phyloP scores from a whole-genome alignment of 2,113 vertebrate genomes.

The Tenrec ecaudatus region DNA sequence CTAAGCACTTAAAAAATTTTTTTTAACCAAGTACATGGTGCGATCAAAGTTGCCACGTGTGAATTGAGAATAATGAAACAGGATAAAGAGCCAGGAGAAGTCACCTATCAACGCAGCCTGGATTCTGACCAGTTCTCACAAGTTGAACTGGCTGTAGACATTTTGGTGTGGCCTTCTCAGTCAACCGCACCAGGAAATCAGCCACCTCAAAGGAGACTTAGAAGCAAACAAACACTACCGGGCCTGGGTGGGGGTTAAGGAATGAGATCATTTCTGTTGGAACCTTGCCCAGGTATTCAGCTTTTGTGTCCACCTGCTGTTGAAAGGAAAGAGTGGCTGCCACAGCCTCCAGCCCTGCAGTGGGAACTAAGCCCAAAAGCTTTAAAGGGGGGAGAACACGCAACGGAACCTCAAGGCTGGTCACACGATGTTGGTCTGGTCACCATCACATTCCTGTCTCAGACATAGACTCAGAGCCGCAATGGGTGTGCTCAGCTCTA shows the following conservation, averaged over 20 bases:
- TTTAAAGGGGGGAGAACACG: neutral
- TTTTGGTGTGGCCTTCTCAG: neutral
- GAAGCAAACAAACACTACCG: neutral
- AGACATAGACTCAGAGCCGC: conserved; percentile 51
- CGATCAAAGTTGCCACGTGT: neutral
- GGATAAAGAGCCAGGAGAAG: neutral
- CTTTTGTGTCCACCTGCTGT: neutral
- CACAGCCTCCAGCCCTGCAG: neutral
- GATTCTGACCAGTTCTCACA: neutral
- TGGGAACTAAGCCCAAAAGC: neutral
- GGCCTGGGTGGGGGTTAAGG: neutral
- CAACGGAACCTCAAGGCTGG: neutral
- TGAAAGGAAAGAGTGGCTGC: neutral
- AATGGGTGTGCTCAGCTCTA: conserved; percentile 20
- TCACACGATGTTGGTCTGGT: neutral
- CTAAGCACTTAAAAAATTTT: neutral
- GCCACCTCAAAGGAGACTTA: neutral
- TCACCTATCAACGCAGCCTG: neutral
- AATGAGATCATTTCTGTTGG: neutral
- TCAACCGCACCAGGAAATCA: neutral
- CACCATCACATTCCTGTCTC: conserved; percentile 7
- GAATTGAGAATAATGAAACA: neutral
- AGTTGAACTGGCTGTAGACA: too few relatives aligned
- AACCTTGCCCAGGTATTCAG: neutral
- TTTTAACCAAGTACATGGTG: too few relatives aligned